A percentile compares a stretch with the other conserved stretches of the same genome.
These are phyloP conservation scores for Tetragonisca angustula DNA, from an alignment of 2,888 invertebrate genomes.

Conservation along the genomic window DNA sequence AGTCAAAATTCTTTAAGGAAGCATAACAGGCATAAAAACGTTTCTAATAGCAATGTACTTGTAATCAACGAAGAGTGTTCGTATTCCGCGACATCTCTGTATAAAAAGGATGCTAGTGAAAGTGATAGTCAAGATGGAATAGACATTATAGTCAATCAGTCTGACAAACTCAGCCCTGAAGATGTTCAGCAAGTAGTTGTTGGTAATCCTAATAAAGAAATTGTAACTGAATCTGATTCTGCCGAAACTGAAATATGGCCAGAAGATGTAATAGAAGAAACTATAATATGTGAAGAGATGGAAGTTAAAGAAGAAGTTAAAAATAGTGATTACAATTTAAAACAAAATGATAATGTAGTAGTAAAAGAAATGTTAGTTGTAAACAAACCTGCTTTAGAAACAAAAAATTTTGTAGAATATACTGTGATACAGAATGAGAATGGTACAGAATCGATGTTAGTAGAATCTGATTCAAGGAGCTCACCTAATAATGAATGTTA, in stretches of 20 bases:
- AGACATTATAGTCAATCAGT: constrained; percentile 59
- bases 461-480: constrained; percentile 64
- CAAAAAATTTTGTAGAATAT: constrained; percentile 75
- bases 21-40: constrained; percentile 63
- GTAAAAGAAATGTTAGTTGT: constrained; percentile 76
- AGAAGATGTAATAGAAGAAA: constrained; percentile 82
- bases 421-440: constrained; percentile 78
- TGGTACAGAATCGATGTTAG: constrained; percentile 73
- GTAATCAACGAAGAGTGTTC: constrained; percentile 46
- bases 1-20: constrained; percentile 64
- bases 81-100: constrained; percentile 44
- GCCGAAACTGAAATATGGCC: constrained; percentile 73
- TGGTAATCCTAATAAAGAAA: constrained; percentile 63
- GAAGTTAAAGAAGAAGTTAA: constrained; percentile 76
- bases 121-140: constrained; percentile 76
- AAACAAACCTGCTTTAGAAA: constrained; percentile 68
- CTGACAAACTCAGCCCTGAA: constrained; percentile 69
- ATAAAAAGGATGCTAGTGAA: constrained; percentile 69
- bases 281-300: constrained; percentile 83
- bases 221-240: constrained; percentile 51
- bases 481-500: constrained; percentile 40
- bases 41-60: constrained; percentile 46
- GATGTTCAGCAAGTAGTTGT: constrained; percentile 73
- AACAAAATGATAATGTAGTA: constrained; percentile 70
- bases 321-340: constrained; percentile 60